Base-by-base conservation (phyloP, 1,140 invertebrate species). In the Aradophagus sp. region DNA sequence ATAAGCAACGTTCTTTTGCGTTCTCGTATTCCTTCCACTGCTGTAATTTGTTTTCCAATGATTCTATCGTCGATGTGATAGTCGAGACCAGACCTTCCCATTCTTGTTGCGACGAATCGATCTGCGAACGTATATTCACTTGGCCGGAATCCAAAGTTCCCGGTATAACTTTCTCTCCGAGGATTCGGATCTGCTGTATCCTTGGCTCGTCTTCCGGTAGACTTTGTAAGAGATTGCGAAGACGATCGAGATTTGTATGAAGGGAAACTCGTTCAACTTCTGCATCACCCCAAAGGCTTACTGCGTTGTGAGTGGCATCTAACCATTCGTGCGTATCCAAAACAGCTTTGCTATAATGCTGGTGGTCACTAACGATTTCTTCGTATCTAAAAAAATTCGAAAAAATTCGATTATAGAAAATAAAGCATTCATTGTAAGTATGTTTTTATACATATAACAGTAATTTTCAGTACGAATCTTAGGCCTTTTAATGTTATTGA, bases 11-110 rank as follows among this genome's bases (percentile, higher is more conserved):
- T 68, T 97, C 95, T 75, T 93, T 93, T 53, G 94, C 86, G n/a
- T 87, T 87, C 80, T 98, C 96, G 86, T 95, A 97, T 76, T 97
- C 94, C 52, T 90, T 90, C 96, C 96, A 97, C 75, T 94, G 93
- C 71, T 95, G 91, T 2, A 97, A 86, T 78, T 96, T 95, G 13
- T 87, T 89, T 82, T 96, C 92, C 17, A 96, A 80, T 0, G 87
- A 86, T 69, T 93, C 91, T 48, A 95, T 93, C 0, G 92, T 93
- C 2, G 91, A 90, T 75, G 90, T 90, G 2, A 95, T 89, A 12
- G 91, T 87, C 0, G 93, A 92, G 0, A 93, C 82, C 0, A 96
- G 82, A n/a, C 91, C 89, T 84, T 96, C 92, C 94, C 94, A 97
- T 85, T 96, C 94, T 81, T 95, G 93, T 77, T 95, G 93, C 0